Evolutionary conservation across 1,140 invertebrate species (phyloP).

Genomic region (Aleiodes sp.): DNA sequence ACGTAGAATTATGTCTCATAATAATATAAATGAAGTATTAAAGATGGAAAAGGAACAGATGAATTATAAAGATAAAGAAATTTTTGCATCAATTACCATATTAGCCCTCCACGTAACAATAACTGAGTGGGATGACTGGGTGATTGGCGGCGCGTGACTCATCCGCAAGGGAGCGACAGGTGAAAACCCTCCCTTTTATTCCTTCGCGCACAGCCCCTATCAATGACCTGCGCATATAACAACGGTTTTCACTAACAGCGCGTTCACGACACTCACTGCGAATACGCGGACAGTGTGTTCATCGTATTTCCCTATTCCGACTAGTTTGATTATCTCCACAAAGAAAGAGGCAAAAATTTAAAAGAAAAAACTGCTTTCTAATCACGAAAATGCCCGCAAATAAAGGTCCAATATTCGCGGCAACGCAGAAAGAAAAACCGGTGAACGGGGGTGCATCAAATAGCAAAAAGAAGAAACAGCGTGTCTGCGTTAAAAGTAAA

Average conservation of each 20-base stretch:
- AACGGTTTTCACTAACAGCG: not conserved
- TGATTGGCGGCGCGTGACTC: constrained; percentile 11
- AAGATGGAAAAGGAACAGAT: too few species aligned
- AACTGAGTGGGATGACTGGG: not conserved
- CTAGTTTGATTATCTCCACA: not conserved
- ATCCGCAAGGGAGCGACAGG: constrained; percentile 10
- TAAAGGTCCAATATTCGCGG: constrained; percentile 48
- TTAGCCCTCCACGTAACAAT: not conserved
- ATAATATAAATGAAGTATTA: too few species aligned
- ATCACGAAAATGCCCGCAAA: constrained; percentile 53
- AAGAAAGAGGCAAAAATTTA: not conserved
- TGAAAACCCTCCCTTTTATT: constrained; percentile 1
- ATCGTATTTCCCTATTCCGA: not conserved
- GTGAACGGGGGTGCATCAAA: constrained; percentile 35
- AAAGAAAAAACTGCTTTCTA: not conserved
- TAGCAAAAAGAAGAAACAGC: constrained; percentile 49
- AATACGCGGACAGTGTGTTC: not conserved
- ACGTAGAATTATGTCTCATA: too few species aligned
- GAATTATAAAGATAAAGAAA: too few species aligned
- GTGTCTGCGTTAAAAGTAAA: constrained; percentile 52
- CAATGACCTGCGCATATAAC: constrained; percentile 9
- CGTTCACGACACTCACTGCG: not conserved
- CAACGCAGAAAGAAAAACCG: constrained; percentile 51
- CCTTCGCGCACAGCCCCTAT: not conserved
- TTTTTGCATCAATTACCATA: not conserved